phyloP scores from a whole-genome alignment of 2,888 invertebrate genomes.

The Callinectes sapidus region DNA sequence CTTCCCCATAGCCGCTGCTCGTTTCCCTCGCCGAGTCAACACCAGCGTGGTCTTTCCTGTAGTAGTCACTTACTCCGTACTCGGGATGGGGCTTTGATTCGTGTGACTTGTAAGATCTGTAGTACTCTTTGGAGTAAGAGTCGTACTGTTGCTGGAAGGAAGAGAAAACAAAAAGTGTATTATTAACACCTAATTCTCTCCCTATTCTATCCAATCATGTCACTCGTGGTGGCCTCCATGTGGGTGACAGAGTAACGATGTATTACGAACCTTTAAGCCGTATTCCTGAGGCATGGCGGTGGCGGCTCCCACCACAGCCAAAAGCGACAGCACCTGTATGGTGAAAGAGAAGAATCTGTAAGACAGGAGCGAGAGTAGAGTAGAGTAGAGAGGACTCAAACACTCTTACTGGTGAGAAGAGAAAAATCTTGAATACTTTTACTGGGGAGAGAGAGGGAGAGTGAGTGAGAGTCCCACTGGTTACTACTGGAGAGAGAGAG shows the following conservation, averaged over 20 bases:
- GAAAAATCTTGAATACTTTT: too few relatives aligned
- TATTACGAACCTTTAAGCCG: background rate
- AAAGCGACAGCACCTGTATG: background rate
- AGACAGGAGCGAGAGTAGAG: background rate
- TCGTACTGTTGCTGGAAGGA: background rate
- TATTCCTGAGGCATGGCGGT: background rate
- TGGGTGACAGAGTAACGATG: background rate
- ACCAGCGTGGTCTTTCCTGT: background rate
- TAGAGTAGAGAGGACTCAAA: too few relatives aligned
- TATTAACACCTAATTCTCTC: background rate
- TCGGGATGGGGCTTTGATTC: background rate
- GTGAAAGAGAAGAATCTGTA: background rate
- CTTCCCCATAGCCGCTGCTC: background rate
- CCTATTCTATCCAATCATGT: background rate
- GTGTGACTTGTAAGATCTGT: background rate
- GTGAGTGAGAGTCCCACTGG: too few relatives aligned
- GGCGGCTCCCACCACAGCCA: background rate
- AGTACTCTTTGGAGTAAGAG: background rate
- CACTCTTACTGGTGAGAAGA: too few relatives aligned
- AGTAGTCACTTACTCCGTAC: background rate
- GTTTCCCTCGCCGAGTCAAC: background rate
- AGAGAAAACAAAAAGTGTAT: background rate
- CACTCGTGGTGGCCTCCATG: background rate
- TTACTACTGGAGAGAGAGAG: too few relatives aligned
- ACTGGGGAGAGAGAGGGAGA: too few relatives aligned